Evolutionary conservation across 2,113 vertebrate species (phyloP), one percentile per base, ranked within the genome.

Genomic region (Eurypyga helias): DNA sequence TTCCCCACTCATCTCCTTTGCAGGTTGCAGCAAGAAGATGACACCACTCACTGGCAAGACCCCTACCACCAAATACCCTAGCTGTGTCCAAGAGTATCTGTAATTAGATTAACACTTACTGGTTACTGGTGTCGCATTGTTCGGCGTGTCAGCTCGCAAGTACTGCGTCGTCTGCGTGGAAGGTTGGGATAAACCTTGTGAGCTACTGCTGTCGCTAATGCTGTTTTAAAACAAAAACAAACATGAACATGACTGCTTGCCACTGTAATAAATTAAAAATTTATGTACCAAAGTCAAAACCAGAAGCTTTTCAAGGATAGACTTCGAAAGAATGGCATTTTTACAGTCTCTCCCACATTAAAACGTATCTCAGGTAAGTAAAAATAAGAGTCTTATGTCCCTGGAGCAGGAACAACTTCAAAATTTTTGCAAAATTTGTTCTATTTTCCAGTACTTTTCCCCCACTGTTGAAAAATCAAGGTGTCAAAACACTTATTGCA

Each of bases 101-200:
- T 94, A 96, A 98, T 88, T 97, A 96, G 97, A 97, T 97, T 95
- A 97, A 97, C 95, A 98, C 99, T 99, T 99, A 99, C 99, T 99
- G 97, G 99, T 99, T 96, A 99, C 98, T 9, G 99, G 98, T 0
- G 99, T 98, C 31, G 99, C 99, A 4, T 99, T 99, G 99, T 99
- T 99, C 34, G 99, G 99, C 0, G 99, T 99, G 97, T 99, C 99
- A 2, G 99, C 99, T 94, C 99, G 98, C 98, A 99, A 98, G 97
- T 99, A 99, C 98, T 99, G 99, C 1, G 99, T 99, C 2, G 99
- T 99, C 98, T 99, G 99, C 4, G 99, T 99, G 89, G 99, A 99
- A 4, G 99, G 99, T 87, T 99, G 99, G 33, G 99, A 99, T 46
- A 99, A 98, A 26, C 99, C 99, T 97, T 99, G 99, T 2, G 99